Percentiles rank a stretch among this genome's conserved stretches.
phyloP scores from a whole-genome alignment of 2,113 vertebrate genomes.

The Eretmochelys imbricata region DNA sequence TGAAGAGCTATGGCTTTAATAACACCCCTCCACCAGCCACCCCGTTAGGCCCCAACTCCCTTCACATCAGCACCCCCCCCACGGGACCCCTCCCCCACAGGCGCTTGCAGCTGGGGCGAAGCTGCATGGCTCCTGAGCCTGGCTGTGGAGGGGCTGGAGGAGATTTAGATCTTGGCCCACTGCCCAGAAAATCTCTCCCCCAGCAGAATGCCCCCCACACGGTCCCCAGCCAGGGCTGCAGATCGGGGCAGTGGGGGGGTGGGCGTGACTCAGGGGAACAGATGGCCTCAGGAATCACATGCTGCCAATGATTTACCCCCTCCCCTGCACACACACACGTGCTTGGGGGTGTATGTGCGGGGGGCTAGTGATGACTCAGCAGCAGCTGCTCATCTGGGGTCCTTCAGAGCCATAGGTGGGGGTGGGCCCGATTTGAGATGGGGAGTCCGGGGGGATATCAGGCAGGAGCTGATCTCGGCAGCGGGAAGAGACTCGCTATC shows the following conservation, averaged over 20 bases:
- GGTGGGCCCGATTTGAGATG: neutral
- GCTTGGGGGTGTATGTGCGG: too few species aligned
- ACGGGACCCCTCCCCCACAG: too few species aligned
- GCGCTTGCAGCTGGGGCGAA: neutral
- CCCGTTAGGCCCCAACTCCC: too few species aligned
- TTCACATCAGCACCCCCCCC: neutral
- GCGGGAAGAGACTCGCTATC: neutral
- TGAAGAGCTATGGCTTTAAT: neutral
- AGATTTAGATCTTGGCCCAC: neutral
- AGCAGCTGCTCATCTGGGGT: neutral
- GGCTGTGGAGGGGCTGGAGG: neutral
- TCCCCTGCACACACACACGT: too few species aligned
- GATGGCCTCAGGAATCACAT: neutral
- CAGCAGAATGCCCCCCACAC: neutral
- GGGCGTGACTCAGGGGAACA: neutral
- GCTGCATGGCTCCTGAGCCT: neutral
- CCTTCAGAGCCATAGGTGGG: neutral
- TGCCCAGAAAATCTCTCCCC: neutral
- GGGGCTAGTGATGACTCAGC: neutral
- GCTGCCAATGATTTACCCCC: neutral
- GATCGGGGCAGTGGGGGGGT: neutral
- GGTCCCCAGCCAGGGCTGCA: neutral
- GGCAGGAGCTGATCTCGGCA: neutral
- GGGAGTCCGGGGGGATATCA: neutral
- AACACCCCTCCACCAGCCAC: too few species aligned